Conservation (phyloP, 2,888 invertebrate genomes). For the Pseudococcus jackbeardsleyi region DNA sequence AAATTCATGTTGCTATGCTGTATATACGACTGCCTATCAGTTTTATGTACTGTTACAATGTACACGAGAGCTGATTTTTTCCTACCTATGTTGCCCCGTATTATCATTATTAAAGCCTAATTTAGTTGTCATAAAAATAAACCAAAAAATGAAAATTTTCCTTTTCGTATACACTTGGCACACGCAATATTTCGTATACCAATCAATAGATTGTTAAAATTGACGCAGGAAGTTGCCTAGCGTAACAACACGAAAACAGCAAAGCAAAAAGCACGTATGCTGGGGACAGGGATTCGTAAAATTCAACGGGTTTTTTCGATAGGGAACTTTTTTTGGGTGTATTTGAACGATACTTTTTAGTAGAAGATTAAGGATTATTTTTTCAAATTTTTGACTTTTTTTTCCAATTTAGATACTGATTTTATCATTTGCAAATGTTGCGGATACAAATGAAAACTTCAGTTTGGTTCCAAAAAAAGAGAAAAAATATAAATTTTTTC, state of each 20-base stretch:
- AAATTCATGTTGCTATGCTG: not conserved
- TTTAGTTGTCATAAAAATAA: constrained; percentile 48
- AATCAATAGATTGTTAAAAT: constrained; percentile 62
- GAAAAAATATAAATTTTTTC: no score
- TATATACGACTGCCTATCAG: not conserved
- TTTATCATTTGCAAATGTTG: no score
- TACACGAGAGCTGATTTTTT: not conserved
- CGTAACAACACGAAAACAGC: constrained; percentile 53
- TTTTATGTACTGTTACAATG: constrained; percentile 12
- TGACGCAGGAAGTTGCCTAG: constrained; percentile 58
- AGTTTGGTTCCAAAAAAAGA: no score
- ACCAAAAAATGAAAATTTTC: constrained; percentile 32
- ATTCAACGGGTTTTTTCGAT: not conserved
- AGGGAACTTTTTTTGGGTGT: not conserved
- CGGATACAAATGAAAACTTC: no score
- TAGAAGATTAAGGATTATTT: no score
- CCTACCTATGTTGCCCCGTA: not conserved
- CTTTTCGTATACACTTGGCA: constrained; percentile 38
- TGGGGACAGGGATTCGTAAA: constrained; percentile 53
- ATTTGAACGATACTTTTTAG: not conserved
- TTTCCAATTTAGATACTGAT: no score
- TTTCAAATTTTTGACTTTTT: no score
- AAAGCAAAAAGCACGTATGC: constrained; percentile 47
- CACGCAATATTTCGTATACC: constrained; percentile 58
- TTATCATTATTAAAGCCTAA: constrained; percentile 25